Evolutionary conservation across 2,888 invertebrate species (phyloP).

Genomic region (Leptura quadrifasciata): DNA sequence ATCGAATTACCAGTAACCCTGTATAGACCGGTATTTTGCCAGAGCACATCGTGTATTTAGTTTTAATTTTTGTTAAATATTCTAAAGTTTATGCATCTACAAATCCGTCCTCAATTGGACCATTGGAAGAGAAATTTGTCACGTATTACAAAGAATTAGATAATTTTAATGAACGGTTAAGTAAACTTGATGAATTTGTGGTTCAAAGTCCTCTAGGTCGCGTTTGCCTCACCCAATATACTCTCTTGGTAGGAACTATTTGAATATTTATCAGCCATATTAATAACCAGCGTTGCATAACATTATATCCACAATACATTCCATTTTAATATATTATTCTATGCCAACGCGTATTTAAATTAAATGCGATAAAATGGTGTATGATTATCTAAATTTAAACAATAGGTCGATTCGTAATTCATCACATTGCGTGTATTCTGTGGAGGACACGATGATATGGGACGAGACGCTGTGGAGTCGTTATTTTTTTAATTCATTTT

Average conservation of each 20-base stretch:
- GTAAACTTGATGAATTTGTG: background rate
- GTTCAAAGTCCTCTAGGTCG: constrained; percentile 26
- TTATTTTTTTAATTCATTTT: too few relatives aligned
- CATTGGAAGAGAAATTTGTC: too few relatives aligned
- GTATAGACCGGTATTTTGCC: too few relatives aligned
- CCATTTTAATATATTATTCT: constrained; percentile 12
- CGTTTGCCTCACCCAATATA: constrained; percentile 9
- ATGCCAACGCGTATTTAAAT: background rate
- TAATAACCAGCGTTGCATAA: constrained; percentile 21
- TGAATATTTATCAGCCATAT: constrained; percentile 11
- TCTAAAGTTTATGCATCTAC: too few relatives aligned
- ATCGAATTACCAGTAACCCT: too few relatives aligned
- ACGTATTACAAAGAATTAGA: background rate
- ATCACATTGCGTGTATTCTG: too few relatives aligned
- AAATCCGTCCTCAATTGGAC: too few relatives aligned
- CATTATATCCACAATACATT: constrained; percentile 16
- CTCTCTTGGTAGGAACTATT: constrained; percentile 1
- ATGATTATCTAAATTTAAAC: background rate
- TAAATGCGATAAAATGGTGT: background rate
- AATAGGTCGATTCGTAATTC: background rate
- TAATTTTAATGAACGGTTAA: background rate
- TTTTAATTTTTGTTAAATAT: too few relatives aligned
- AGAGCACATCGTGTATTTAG: too few relatives aligned
- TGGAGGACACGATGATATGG: too few relatives aligned
- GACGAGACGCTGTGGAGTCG: too few relatives aligned